Base-by-base conservation (phyloP, 2,113 vertebrate species). In the Pipra filicauda region DNA sequence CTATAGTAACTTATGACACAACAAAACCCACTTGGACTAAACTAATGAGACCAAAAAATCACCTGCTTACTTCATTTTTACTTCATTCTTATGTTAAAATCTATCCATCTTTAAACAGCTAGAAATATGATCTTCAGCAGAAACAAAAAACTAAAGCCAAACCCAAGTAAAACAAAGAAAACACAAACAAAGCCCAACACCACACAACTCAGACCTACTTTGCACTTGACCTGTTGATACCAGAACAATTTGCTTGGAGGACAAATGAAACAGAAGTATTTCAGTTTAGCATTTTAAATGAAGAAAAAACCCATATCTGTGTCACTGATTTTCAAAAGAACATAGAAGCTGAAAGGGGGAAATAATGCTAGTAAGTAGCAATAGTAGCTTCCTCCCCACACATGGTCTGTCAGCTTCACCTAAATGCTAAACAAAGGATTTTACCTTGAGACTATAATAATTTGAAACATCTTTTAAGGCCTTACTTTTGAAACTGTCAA, bases 21-120 rank as follows among this genome's bases (percentile, higher is more conserved):
- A 39, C 19, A 75, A 75, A 89, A 57, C 7, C 4, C 27, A 82
- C 24, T 75, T 11, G 55, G 18, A 77, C 24, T 31, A 24, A 65
- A 66, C 62, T 31, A 83, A 1, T 6, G 21, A 82, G n/a, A 58
- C 18, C 15, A 62, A 33, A 70, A 73, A 8, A 8, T 43, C 35
- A 64, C 7, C n/a, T 54, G 46, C 17, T 85, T 35, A 8, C 33
- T 93, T 51, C 27, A 37, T 8, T 83, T 87, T 48, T 54, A 82
- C 5, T 74, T 79, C 6, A 75, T 44, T 65, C n/a, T 1, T 43
- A 11, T 23, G 14, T 41, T 91, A 91, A 83, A 88, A 74, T 49
- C 33, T 12, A 5, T 21, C 67, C 0, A 0, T 6, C 5, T 81
- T 66, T 39, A 43, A 88, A 58, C 2, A 3, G 31, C 54, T 1